These are phyloP conservation scores for Metaphire vulgaris DNA, from an alignment of 1,140 invertebrate genomes.

Conservation along the genomic window DNA sequence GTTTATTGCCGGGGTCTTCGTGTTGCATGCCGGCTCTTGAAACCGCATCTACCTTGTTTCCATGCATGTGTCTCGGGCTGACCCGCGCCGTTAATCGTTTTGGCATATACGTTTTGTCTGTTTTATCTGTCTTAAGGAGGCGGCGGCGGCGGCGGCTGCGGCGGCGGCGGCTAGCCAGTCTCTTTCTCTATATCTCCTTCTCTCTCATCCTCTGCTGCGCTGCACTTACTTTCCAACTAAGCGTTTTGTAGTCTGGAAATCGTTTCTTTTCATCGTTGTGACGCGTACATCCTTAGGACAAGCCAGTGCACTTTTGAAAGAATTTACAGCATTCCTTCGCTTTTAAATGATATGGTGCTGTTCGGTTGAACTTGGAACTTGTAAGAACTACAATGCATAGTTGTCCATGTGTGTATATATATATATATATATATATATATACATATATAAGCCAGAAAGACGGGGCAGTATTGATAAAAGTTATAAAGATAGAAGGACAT, in stretches of 20 bases:
- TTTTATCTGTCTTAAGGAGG: no score
- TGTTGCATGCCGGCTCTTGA: not conserved
- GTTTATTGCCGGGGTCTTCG: no score
- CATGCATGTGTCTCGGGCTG: not conserved
- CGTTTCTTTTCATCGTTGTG: not conserved
- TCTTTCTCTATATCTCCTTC: no score
- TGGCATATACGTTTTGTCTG: not conserved
- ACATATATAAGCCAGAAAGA: not conserved
- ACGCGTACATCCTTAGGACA: not conserved
- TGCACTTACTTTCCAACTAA: not conserved
- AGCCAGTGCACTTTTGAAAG: not conserved
- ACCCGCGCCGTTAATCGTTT: not conserved
- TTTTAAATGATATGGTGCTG: not conserved
- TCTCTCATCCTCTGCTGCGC: no score
- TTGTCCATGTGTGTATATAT: not conserved
- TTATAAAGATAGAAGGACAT: conserved; percentile 3
- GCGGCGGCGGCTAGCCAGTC: no score
- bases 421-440: not conserved
- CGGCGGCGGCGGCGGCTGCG: not conserved
- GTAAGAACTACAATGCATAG: not conserved
- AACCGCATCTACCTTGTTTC: not conserved
- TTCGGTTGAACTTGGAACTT: not conserved
- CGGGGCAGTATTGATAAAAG: not conserved
- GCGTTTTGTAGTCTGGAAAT: not conserved
- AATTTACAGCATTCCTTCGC: not conserved